Evolutionary conservation across 1,140 invertebrate species (phyloP).

Genomic region (Drosophila neocordata): DNA sequence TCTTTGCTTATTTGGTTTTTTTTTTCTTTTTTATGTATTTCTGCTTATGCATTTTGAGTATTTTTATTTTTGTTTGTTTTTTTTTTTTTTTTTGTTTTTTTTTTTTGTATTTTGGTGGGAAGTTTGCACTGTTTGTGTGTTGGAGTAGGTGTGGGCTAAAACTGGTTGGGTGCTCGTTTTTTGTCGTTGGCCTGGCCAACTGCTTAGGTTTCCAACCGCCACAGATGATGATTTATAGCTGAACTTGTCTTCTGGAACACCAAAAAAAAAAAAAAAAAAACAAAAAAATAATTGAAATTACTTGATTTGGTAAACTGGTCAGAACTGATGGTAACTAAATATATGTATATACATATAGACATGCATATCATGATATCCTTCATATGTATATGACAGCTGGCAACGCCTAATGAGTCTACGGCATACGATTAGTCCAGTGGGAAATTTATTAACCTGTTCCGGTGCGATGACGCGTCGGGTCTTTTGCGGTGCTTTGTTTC

Average conservation of each 20-base stretch:
- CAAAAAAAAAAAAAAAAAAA: constrained; percentile 12
- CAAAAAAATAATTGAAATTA: constrained; percentile 44
- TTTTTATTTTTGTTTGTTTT: constrained; percentile 60
- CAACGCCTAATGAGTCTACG: constrained; percentile 40
- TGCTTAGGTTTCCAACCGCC: constrained; percentile 39
- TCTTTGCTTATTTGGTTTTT: constrained; percentile 49
- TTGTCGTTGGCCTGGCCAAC: constrained; percentile 30
- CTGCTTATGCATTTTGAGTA: constrained; percentile 59
- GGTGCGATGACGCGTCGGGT: constrained; percentile 57
- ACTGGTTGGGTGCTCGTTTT: constrained; percentile 60
- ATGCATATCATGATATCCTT: constrained; percentile 34
- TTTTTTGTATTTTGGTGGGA: constrained; percentile 56
- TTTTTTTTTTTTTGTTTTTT: constrained; percentile 54
- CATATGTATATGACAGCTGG: constrained; percentile 38
- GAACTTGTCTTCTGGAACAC: constrained; percentile 73
- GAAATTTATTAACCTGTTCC: constrained; percentile 79
- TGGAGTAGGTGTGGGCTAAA: constrained; percentile 73
- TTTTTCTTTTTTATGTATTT: constrained; percentile 61
- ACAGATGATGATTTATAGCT: constrained; percentile 72
- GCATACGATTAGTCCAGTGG: constrained; percentile 51
- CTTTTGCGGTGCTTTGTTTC: constrained; percentile 37
- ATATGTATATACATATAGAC: constrained; percentile 14
- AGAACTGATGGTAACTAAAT: constrained; percentile 3
- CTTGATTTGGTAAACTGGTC: constrained; percentile 49
- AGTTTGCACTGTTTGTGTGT: constrained; percentile 42